A percentile compares a stretch with the other conserved stretches of the same genome.
These are phyloP conservation scores for Isichthys henryi DNA, from an alignment of 2,113 vertebrate species.

Conservation along the genomic window DNA sequence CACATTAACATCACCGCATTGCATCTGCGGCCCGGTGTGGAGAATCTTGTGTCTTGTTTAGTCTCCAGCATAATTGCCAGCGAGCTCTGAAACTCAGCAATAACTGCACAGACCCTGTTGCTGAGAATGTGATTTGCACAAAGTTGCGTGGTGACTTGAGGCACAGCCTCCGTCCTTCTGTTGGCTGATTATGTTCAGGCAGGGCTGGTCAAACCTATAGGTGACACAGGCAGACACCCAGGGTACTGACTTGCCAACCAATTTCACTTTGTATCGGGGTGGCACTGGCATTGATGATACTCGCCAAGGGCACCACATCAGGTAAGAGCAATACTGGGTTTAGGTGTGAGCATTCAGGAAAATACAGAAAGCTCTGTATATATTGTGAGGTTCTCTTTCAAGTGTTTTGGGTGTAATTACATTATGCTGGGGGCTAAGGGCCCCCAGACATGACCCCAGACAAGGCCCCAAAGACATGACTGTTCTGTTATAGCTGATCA, in stretches of 20 bases:
- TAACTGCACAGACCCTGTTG: not conserved
- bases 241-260: not conserved
- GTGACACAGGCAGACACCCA: not conserved
- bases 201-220: not conserved
- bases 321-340: not conserved
- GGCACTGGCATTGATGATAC: not conserved
- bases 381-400: not conserved
- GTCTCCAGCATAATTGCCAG: not conserved
- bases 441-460: not conserved
- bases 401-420: not conserved
- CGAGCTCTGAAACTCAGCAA: not conserved
- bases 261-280: not conserved
- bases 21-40: not conserved
- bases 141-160: not conserved
- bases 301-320: not conserved
- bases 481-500: not conserved
- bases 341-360: not conserved
- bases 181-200: not conserved
- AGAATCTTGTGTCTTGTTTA: not conserved
- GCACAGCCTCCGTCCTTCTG: not conserved
- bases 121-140: not conserved
- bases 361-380: not conserved
- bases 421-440: not conserved
- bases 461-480: not conserved
- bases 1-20: conserved; percentile 5